These are phyloP conservation scores for Tiliqua scincoides DNA, from an alignment of 2,113 vertebrate species.

Conservation along the genomic window DNA sequence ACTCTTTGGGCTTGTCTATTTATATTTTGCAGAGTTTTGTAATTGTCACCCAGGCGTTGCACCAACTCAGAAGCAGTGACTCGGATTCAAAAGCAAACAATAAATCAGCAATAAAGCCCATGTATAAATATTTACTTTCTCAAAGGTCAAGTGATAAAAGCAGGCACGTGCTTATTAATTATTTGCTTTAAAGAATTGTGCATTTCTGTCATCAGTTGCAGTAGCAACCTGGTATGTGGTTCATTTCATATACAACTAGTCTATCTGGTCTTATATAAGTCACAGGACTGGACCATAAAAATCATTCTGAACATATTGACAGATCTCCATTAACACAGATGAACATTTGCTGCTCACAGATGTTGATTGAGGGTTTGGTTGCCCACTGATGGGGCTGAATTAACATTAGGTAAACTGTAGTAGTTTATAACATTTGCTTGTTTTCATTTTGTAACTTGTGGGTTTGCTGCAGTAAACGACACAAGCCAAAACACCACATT, in stretches of 20 bases:
- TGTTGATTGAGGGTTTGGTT: not conserved
- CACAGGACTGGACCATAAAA: not conserved
- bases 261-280: not conserved
- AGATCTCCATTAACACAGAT: not conserved
- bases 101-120: conserved; percentile 33
- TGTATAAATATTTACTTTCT: conserved; percentile 23
- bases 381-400: not conserved
- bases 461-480: no score
- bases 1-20: conserved; percentile 6
- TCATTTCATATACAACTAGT: not conserved
- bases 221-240: not conserved
- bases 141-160: conserved; percentile 27
- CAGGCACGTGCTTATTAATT: conserved; percentile 8
- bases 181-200: conserved; percentile 3
- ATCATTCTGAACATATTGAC: conserved; percentile 8
- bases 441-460: not conserved
- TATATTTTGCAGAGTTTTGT: conserved; percentile 16
- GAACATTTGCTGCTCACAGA: conserved; percentile 6
- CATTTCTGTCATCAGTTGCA: not conserved
- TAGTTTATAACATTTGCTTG: not conserved
- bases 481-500: not conserved
- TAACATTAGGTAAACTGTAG: not conserved
- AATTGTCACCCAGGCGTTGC: not conserved
- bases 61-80: not conserved
- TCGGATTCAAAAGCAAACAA: not conserved